Conservation (phyloP, 2,797 vertebrate species). For the Cryptoprocta ferox region DNA sequence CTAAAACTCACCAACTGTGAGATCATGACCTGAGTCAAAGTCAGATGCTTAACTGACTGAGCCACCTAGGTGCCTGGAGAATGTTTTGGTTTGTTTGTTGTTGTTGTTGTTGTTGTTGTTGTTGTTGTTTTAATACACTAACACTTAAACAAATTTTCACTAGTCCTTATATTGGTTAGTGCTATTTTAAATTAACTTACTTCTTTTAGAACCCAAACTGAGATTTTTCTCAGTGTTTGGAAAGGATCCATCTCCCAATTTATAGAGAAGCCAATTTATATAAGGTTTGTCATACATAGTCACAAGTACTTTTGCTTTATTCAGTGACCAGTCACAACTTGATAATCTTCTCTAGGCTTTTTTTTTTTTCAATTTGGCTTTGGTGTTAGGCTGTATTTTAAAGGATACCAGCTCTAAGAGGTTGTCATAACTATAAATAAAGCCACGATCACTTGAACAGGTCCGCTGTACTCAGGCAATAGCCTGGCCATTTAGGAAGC, state of each 20-base stretch:
- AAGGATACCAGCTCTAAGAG: not conserved
- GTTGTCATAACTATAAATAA: conserved; percentile 29
- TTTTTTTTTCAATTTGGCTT: not conserved
- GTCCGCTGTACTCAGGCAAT: not conserved
- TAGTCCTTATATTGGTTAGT: not conserved
- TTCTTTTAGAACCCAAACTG: not conserved
- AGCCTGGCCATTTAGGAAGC: not conserved
- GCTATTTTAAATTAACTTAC: not conserved
- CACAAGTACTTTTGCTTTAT: not conserved
- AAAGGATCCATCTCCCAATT: not conserved
- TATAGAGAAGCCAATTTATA: not conserved
- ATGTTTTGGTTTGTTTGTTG: too few species aligned
- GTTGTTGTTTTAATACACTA: not conserved
- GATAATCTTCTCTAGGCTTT: not conserved
- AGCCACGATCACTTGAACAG: not conserved
- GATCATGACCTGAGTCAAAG: too few species aligned
- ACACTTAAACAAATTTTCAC: not conserved
- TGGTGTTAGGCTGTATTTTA: not conserved
- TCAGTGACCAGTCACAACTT: not conserved
- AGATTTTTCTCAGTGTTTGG: not conserved
- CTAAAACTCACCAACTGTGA: too few species aligned
- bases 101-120: too few species aligned
- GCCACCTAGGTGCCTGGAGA: too few species aligned
- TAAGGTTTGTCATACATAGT: too few species aligned
- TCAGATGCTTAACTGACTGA: too few species aligned